Evolutionary conservation across 2,888 invertebrate genomes (phyloP), one percentile per base, ranked within the genome.

Genomic region (Caenorhabditis becei): DNA sequence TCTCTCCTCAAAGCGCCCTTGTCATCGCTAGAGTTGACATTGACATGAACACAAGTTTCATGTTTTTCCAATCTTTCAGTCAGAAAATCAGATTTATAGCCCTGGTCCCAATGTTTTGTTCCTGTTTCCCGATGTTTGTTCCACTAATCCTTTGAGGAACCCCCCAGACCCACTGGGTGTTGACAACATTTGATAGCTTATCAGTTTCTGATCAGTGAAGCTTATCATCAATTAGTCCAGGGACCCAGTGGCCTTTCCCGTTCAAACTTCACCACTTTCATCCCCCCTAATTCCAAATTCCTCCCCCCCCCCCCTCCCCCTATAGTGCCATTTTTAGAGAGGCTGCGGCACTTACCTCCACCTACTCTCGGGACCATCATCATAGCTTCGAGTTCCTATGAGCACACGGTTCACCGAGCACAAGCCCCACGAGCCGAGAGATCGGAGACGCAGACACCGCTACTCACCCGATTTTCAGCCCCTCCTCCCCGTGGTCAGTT

Each of bases 401-500:
- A 74, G 66, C 74, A 74, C 74, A 74, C 74, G 74, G 74, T 66
- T 59, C 74, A 74, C 49, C 65, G 74, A 74, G 74, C 74, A 74
- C 44, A 14, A 1, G 23, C 20, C 41, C 16, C 8, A 35, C 35
- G 18, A 1, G 14, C 32, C 35, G 26, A 65, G 74, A 62, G 41
- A 37, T 35, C 14, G 44, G 32, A 28, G 28, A 41, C 23, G 41
- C 24, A 8, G 35, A 32, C 35, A 26, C 1, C 8, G 11, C 32
- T 35, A 47, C 59, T 44, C 32, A 4, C 32, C 32, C 10, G 32
- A 32, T 32, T 32, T 32, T 32, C 32, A 56, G 32, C 35, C n/a
- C n/a, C n/a, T n/a, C n/a, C n/a, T n/a, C n/a, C n/a, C n/a, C 32
- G 32, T 32, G 32, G 32, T 32, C 32, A 32, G 32, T 32, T 10